phyloP scores from a whole-genome alignment of 2,113 vertebrate species.

The Aegithalos caudatus region DNA sequence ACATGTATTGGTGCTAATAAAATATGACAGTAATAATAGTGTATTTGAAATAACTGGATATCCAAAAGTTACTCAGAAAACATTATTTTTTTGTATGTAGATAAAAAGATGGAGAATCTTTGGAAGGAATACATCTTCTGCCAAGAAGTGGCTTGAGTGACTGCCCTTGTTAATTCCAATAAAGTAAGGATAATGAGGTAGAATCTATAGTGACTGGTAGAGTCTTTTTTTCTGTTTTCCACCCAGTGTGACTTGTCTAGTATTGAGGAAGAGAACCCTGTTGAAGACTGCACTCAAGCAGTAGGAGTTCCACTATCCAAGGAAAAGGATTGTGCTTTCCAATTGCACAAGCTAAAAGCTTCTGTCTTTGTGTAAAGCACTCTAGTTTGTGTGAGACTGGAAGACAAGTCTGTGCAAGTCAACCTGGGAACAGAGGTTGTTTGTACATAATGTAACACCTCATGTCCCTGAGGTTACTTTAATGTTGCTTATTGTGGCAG shows the following conservation, averaged over 20 bases:
- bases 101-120: neutral
- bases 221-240: neutral
- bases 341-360: neutral
- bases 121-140: neutral
- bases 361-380: neutral
- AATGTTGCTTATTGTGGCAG: neutral
- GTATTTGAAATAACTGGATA: neutral
- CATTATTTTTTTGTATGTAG: neutral
- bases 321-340: neutral
- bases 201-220: neutral
- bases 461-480: neutral
- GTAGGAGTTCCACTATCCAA: neutral
- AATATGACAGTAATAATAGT: neutral
- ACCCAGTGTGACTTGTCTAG: neutral
- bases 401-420: neutral
- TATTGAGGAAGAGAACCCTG: neutral
- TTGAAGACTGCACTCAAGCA: neutral
- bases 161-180: neutral
- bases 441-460: neutral
- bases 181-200: neutral
- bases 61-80: neutral
- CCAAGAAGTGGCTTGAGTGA: neutral
- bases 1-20: neutral
- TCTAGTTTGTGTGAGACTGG: neutral
- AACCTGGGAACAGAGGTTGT: neutral